phyloP scores from a whole-genome alignment of 2,888 invertebrate genomes.

The Tholera decimalis region DNA sequence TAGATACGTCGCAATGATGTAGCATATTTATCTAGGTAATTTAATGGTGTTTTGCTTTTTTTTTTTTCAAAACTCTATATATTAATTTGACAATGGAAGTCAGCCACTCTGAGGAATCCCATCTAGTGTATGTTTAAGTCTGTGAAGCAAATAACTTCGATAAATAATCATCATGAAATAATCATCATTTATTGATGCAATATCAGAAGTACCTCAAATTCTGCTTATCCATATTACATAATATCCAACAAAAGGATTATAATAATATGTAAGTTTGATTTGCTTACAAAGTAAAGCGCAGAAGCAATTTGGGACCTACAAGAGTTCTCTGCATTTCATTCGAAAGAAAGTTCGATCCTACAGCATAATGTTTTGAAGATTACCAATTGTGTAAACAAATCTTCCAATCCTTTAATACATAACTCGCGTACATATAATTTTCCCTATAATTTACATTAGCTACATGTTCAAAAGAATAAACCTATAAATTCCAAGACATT shows the following conservation, averaged over 20 bases:
- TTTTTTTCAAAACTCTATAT: too few species aligned
- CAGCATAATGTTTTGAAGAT: neutral
- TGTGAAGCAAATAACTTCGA: conserved; percentile 3
- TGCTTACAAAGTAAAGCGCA: conserved; percentile 10
- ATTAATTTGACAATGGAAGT: too few species aligned
- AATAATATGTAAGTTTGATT: conserved; percentile 8
- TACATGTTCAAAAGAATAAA: conserved; percentile 4
- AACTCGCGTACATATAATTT: neutral
- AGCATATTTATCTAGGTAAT: too few species aligned
- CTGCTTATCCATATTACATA: neutral
- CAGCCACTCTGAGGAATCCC: neutral
- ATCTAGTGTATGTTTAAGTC: conserved; percentile 28
- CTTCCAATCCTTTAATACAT: neutral
- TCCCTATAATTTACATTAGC: neutral
- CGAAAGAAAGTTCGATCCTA: neutral
- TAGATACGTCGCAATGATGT: too few species aligned
- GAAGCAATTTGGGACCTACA: neutral
- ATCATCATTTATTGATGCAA: conserved; percentile 18
- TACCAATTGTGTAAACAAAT: neutral
- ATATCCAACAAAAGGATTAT: conserved; percentile 16
- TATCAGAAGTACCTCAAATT: conserved; percentile 12
- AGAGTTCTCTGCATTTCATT: neutral
- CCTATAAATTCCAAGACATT: conserved; percentile 41
- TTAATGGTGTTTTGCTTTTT: too few species aligned
- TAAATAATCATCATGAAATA: conserved; percentile 21